Evolutionary conservation across 2,888 invertebrate genomes (phyloP).

Genomic region (Aspidapion aeneum): DNA sequence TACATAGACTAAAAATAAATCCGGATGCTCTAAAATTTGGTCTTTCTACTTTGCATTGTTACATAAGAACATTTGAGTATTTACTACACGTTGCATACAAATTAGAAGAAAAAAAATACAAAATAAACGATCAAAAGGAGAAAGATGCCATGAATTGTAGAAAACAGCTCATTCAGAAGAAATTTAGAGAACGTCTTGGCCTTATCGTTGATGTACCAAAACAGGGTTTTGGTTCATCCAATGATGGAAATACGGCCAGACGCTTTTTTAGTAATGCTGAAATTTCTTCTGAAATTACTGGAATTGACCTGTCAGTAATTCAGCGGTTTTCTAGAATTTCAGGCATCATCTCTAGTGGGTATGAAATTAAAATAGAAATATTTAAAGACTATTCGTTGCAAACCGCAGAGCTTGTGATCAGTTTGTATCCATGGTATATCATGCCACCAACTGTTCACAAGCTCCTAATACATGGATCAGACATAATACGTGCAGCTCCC

Average conservation of each 20-base stretch:
- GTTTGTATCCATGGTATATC: not conserved
- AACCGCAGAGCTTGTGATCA: not conserved
- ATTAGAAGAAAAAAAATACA: not conserved
- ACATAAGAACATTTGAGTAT: too few relatives aligned
- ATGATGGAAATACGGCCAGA: too few relatives aligned
- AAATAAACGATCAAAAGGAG: too few relatives aligned
- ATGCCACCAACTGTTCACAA: not conserved
- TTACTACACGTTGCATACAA: not conserved
- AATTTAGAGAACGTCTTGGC: not conserved
- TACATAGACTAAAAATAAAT: too few relatives aligned
- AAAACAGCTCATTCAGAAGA: not conserved
- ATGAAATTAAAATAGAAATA: constrained; percentile 1
- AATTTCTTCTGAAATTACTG: not conserved
- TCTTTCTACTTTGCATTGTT: too few relatives aligned
- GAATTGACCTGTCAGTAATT: too few relatives aligned
- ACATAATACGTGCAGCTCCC: not conserved
- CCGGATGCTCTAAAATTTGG: too few relatives aligned
- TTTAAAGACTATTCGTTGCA: not conserved
- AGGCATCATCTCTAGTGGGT: too few relatives aligned
- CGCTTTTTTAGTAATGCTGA: not conserved
- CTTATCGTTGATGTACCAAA: not conserved
- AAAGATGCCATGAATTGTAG: too few relatives aligned
- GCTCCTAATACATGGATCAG: not conserved
- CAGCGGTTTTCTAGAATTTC: too few relatives aligned
- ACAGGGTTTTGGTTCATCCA: too few relatives aligned